These are phyloP conservation scores for Zaprionus gabonicus DNA, from an alignment of 1,140 invertebrate genomes.

Conservation along the genomic window DNA sequence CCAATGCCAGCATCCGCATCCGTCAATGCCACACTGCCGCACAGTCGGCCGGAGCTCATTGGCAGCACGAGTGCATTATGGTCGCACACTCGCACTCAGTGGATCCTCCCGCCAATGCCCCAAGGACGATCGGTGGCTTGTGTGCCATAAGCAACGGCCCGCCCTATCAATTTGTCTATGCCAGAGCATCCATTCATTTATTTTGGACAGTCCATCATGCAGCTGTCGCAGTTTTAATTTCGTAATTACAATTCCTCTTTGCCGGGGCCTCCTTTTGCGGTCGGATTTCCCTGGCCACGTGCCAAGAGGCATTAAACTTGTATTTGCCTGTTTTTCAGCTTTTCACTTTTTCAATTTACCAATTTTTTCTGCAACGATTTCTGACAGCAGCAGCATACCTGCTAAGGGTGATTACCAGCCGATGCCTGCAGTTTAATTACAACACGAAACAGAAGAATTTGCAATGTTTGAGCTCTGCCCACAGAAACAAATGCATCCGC, in stretches of 20 bases:
- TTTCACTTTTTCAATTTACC: constrained; percentile 10
- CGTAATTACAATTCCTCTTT: constrained; percentile 75
- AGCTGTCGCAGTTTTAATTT: constrained; percentile 77
- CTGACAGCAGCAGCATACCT: constrained; percentile 58
- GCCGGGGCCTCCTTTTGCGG: constrained; percentile 31
- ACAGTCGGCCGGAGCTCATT: constrained; percentile 33
- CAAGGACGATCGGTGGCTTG: constrained; percentile 33
- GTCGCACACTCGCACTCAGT: constrained; percentile 28
- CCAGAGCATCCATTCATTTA: constrained; percentile 71
- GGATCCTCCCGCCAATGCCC: constrained; percentile 32
- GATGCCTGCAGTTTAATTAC: constrained; percentile 68
- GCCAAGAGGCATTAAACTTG: constrained; percentile 48
- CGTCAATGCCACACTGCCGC: constrained; percentile 50
- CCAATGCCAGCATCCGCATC: constrained; percentile 62
- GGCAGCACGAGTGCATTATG: constrained; percentile 51
- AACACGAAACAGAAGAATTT: constrained; percentile 32
- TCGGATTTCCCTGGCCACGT: constrained; percentile 43
- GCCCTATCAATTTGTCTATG: constrained; percentile 49
- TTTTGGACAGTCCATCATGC: constrained; percentile 76
- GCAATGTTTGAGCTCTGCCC: neutral
- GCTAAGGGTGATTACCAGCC: constrained; percentile 52
- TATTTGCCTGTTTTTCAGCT: constrained; percentile 18
- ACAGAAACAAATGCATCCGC: neutral
- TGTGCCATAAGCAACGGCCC: constrained; percentile 5
- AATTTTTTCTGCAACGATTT: constrained; percentile 73